Percentiles rank a stretch among this genome's conserved stretches.
These are phyloP conservation scores for Virgularia gustaviana DNA, from an alignment of 92 coral and sea anemone genomes.

Conservation along the genomic window DNA sequence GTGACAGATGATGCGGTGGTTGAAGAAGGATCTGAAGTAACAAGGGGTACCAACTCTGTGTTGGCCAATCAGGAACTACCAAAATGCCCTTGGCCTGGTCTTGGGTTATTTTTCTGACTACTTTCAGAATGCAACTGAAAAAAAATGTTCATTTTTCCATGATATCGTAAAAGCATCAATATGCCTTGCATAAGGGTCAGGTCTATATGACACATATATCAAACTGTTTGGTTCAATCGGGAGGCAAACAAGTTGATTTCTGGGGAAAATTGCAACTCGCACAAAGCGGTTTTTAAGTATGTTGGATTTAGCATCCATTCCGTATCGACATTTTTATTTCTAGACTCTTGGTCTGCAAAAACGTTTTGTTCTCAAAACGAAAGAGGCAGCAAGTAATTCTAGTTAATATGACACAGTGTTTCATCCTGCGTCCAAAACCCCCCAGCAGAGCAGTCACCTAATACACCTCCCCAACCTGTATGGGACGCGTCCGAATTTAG, in stretches of 20 bases:
- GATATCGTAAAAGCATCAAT: constrained; percentile 16
- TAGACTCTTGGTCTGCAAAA: neutral
- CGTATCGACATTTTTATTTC: constrained; percentile 1
- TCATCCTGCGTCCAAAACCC: neutral
- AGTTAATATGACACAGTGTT: neutral
- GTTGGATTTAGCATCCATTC: constrained; percentile 12
- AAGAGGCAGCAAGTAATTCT: constrained; percentile 1
- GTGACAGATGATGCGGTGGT: neutral
- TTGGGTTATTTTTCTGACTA: neutral
- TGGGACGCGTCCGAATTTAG: neutral
- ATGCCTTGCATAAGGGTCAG: constrained; percentile 15
- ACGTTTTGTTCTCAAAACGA: neutral
- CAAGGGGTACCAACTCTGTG: neutral
- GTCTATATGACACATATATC: neutral
- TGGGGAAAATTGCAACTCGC: neutral
- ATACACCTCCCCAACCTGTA: constrained; percentile 7
- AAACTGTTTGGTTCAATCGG: neutral
- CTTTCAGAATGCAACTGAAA: constrained; percentile 1
- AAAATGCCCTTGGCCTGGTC: neutral
- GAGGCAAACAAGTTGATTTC: constrained; percentile 1
- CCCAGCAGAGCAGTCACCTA: neutral
- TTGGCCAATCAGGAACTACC: no score
- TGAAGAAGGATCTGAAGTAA: neutral
- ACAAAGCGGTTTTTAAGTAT: neutral
- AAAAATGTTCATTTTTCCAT: neutral